phyloP scores from a whole-genome alignment of 2,113 vertebrate species.

The Micronycteris hirsuta region DNA sequence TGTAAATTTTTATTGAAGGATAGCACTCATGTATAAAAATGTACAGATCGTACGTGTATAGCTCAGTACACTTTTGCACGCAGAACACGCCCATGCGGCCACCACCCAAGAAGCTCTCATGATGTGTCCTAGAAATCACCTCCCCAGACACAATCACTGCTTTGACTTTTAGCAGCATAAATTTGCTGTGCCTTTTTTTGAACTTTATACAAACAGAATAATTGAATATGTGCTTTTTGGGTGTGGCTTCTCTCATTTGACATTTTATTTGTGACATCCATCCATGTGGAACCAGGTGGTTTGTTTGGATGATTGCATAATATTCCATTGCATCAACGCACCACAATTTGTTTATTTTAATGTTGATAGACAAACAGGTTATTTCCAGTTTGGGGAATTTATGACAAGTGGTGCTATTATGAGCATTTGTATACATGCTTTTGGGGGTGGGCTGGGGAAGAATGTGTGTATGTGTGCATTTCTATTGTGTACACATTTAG shows the following conservation, averaged over 20 bases:
- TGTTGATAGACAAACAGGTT: not conserved
- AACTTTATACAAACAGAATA: not conserved
- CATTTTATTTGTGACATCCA: not conserved
- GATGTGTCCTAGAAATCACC: not conserved
- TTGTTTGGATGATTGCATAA: not conserved
- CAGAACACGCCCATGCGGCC: not conserved
- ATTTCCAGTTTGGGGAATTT: not conserved
- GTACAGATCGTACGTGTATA: not conserved
- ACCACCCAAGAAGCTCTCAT: not conserved
- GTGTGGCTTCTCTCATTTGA: not conserved
- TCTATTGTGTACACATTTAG: not conserved
- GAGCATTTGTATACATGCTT: not conserved
- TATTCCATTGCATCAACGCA: not conserved
- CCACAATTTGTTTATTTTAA: not conserved
- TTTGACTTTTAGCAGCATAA: not conserved
- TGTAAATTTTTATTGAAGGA: not conserved
- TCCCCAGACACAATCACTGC: not conserved
- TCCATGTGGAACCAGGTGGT: not conserved
- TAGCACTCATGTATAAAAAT: not conserved
- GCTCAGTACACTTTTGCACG: not conserved
- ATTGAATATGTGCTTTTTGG: not conserved
- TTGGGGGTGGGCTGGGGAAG: not conserved
- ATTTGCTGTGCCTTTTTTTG: not conserved
- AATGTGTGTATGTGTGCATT: not conserved
- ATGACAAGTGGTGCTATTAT: not conserved